Percentiles rank a stretch among this genome's conserved stretches.
Evolutionary conservation across 2,888 invertebrate species (phyloP).

Genomic region (Eupithecia inturbata): DNA sequence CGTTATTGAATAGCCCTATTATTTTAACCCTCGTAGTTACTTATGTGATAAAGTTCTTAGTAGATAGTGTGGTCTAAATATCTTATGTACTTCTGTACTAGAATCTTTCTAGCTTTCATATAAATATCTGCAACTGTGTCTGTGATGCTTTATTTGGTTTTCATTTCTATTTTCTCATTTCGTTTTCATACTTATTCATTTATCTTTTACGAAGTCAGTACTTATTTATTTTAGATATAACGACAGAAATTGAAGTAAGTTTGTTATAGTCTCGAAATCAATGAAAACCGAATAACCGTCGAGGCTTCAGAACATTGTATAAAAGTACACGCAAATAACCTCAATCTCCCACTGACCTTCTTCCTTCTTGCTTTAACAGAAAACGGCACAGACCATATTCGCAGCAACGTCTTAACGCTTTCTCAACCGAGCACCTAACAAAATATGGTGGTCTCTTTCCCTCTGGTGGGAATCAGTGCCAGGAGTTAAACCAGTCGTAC

Average conservation of each 20-base stretch:
- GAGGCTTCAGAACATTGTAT: constrained; percentile 33
- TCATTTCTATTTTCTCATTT: constrained; percentile 21
- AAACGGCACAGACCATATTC: constrained; percentile 82
- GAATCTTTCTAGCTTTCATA: constrained; percentile 9
- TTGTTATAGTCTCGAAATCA: not conserved
- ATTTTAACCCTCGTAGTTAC: constrained; percentile 29
- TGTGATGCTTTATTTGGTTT: constrained; percentile 37
- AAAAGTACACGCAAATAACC: constrained; percentile 43
- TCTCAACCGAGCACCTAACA: constrained; percentile 80
- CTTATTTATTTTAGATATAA: not conserved
- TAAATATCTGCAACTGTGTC: constrained; percentile 38
- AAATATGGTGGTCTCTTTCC: constrained; percentile 81
- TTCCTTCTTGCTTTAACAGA: constrained; percentile 77
- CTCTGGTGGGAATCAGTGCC: constrained; percentile 78
- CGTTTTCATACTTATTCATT: not conserved
- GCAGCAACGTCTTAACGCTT: constrained; percentile 82
- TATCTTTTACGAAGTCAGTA: not conserved
- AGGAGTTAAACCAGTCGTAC: constrained; percentile 78
- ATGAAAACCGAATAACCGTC: constrained; percentile 35
- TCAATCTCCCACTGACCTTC: constrained; percentile 58
- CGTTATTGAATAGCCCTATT: constrained; percentile 25
- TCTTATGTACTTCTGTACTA: not conserved
- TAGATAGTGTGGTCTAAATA: constrained; percentile 3
- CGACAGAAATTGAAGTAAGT: not conserved
- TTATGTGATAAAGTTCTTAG: constrained; percentile 10